Evolutionary conservation across 2,888 invertebrate species (phyloP).

Genomic region (Octonoba sinensis): DNA sequence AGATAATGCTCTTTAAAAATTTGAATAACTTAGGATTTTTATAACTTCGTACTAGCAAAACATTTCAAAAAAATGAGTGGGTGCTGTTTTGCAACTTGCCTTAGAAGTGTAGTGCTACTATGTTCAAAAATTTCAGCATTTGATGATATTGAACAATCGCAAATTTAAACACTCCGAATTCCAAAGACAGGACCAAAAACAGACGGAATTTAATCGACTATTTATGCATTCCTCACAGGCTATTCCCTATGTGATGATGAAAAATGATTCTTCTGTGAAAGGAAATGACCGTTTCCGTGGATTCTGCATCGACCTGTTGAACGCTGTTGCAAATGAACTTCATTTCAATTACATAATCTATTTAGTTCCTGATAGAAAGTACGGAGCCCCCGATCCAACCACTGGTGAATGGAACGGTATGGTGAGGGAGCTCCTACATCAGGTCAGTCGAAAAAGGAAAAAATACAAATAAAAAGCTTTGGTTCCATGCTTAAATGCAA

Average conservation of each 20-base stretch:
- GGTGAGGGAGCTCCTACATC: conserved; percentile 71
- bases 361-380: conserved; percentile 87
- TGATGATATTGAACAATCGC: background rate
- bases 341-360: conserved; percentile 90
- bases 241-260: conserved; percentile 87
- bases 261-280: conserved; percentile 10
- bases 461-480: background rate
- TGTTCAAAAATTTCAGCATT: background rate
- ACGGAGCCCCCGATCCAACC: conserved; percentile 80
- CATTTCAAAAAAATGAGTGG: too few species aligned
- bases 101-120: too few species aligned
- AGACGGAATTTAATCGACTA: background rate
- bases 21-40: too few species aligned
- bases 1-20: too few species aligned
- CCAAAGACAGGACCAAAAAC: too few species aligned
- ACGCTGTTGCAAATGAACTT: conserved; percentile 83
- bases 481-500: background rate
- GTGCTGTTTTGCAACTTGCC: too few species aligned
- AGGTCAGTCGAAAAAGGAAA: conserved; percentile 55
- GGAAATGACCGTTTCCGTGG: conserved; percentile 75
- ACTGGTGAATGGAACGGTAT: conserved; percentile 72
- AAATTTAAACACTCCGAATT: too few species aligned
- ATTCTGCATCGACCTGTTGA: conserved; percentile 90
- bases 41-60: too few species aligned
- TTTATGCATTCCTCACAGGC: conserved; percentile 76